These are phyloP conservation scores for Epinotia nisella DNA, from an alignment of 2,888 invertebrate species.

Conservation along the genomic window DNA sequence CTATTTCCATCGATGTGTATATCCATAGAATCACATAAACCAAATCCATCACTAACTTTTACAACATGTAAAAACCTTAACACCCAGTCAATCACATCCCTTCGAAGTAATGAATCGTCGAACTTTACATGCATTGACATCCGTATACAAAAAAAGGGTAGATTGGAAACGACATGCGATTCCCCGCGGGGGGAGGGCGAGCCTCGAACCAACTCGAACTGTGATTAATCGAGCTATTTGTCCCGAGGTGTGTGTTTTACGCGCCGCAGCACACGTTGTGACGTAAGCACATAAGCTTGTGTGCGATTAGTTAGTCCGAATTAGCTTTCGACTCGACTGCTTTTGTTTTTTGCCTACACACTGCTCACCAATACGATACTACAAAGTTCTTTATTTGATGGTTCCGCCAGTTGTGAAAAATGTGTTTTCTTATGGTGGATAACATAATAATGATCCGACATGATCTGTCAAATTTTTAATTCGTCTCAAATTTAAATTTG, in stretches of 20 bases:
- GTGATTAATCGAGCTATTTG: conserved; percentile 40
- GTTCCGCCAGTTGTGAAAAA: too few relatives aligned
- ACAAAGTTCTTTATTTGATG: too few relatives aligned
- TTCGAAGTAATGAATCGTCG: background rate
- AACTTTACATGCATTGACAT: conserved; percentile 3
- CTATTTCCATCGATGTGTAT: too few relatives aligned
- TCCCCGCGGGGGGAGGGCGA: background rate
- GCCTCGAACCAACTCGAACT: conserved; percentile 29
- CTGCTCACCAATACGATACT: too few relatives aligned
- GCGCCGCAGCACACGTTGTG: conserved; percentile 30
- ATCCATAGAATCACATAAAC: too few relatives aligned
- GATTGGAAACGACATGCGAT: conserved; percentile 15
- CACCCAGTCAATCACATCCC: background rate
- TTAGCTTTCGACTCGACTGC: conserved; percentile 15
- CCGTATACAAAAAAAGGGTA: background rate
- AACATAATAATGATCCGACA: too few relatives aligned
- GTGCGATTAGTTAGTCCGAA: conserved; percentile 31
- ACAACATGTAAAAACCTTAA: too few relatives aligned
- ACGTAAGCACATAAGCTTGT: conserved; percentile 31
- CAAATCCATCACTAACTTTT: too few relatives aligned
- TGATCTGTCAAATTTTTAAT: too few relatives aligned
- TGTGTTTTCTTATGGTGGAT: too few relatives aligned
- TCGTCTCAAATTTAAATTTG: too few relatives aligned
- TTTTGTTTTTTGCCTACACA: conserved; percentile 12
- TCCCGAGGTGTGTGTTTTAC: conserved; percentile 34